Evolutionary conservation across 2,888 invertebrate species (phyloP), one percentile per base, ranked within the genome.

Genomic region (Clostera curtula): DNA sequence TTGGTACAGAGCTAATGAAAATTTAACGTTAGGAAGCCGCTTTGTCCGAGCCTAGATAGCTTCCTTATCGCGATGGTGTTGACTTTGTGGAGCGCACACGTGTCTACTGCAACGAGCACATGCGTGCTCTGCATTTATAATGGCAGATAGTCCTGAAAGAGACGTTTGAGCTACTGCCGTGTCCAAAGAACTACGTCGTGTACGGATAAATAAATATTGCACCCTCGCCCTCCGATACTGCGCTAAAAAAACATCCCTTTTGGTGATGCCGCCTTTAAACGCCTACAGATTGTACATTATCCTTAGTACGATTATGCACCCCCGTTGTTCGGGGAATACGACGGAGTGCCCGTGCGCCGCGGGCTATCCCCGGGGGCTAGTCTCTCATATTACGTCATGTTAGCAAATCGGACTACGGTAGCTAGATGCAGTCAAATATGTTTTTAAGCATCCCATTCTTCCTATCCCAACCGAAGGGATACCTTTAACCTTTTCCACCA

Each of bases 271-370:
- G 80, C 76, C 82, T 83, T 82, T 83, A 83, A 83, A 83, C 80
- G 83, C 80, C 83, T 83, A 82, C 83, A 83, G 83, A 83, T 83
- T 83, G 83, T 83, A 83, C 82, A 83, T 82, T 83, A 82, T 83
- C 83, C 80, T 82, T 79, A 80, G 77, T 80, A 74, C 77, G 80
- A 83, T 83, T 83, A 83, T 83, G 83, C 83, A 83, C 83, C 83
- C 83, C 71, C 79, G 75, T 64, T 75, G 82, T 80, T 71, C 76
- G 60, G 82, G 75, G 80, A 80, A 76, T 80, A 71, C n/a, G 66
- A 51, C 68, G 61, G 70, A 79, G 80, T 77, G 70, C 79, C 73
- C 71, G 60, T 55, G 73, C 50, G 70, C 74, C 65, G 49, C 49
- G 54, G 58, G 64, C 60, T 45, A 45, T 71, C 83, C 75, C 77